A percentile compares a stretch with the other conserved stretches of the same genome.
Evolutionary conservation across 2,888 invertebrate species (phyloP).

Genomic region (Tenthredo amoena): DNA sequence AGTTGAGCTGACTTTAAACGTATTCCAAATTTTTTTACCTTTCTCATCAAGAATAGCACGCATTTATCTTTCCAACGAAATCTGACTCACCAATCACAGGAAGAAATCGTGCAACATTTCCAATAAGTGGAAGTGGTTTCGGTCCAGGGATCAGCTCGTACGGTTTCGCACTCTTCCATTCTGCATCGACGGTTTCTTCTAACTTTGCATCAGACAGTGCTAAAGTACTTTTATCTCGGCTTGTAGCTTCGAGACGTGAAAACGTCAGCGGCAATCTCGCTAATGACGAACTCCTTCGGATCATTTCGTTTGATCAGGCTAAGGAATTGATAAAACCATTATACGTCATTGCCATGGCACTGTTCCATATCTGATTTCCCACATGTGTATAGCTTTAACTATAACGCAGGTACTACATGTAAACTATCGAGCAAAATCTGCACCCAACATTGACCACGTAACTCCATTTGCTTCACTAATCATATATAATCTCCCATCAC

Average conservation of each 20-base stretch:
- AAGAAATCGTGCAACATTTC: slow-evolving; percentile 71
- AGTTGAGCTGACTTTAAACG: background rate
- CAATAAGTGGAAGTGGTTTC: slow-evolving; percentile 76
- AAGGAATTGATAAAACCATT: background rate
- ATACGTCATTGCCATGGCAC: background rate
- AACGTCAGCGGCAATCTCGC: background rate
- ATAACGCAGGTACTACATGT: background rate
- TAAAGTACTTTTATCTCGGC: background rate
- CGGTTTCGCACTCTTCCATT: slow-evolving; percentile 67
- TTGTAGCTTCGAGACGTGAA: background rate
- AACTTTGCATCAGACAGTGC: slow-evolving; percentile 27
- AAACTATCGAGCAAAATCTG: background rate
- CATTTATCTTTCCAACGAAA: background rate
- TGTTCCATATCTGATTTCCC: background rate
- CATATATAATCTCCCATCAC: background rate
- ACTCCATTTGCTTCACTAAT: background rate
- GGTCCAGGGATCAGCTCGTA: slow-evolving; percentile 80
- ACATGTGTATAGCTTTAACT: background rate
- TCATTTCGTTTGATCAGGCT: background rate
- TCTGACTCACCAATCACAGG: slow-evolving; percentile 65
- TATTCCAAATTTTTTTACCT: background rate
- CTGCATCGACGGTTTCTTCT: slow-evolving; percentile 47
- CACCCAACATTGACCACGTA: background rate
- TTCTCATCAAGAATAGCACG: background rate
- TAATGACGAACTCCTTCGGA: background rate